Evolutionary conservation across 2,888 invertebrate species (phyloP).

Genomic region (Metopia argyrocephala): DNA sequence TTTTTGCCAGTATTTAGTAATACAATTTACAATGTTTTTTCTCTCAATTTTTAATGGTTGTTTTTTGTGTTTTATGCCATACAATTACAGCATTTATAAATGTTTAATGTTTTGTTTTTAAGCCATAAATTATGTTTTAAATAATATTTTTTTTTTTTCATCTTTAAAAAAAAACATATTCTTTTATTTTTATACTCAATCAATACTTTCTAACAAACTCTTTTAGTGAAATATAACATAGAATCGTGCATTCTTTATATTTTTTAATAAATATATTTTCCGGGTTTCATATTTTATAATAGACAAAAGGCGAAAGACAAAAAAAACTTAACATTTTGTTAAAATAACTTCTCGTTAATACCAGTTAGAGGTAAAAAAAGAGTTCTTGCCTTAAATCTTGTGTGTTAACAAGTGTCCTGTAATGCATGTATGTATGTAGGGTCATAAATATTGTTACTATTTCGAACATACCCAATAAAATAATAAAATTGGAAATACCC

Average conservation of each 20-base stretch:
- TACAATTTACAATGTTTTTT: not conserved
- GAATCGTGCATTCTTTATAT: not conserved
- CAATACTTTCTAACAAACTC: not conserved
- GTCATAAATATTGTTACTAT: too few species aligned
- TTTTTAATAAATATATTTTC: not conserved
- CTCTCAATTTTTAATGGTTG: not conserved
- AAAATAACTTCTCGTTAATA: too few species aligned
- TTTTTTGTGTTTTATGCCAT: not conserved
- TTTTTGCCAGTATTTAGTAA: conserved; percentile 64
- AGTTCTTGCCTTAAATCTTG: conserved; percentile 32
- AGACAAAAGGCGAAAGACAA: too few species aligned
- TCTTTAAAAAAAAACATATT: not conserved
- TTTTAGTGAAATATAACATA: not conserved
- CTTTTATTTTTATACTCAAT: not conserved
- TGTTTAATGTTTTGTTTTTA: conserved; percentile 38
- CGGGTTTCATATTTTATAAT: not conserved
- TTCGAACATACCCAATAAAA: too few species aligned
- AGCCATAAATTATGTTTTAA: conserved; percentile 48
- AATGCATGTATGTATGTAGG: too few species aligned
- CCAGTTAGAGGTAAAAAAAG: too few species aligned
- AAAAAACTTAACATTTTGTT: too few species aligned
- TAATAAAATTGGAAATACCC: too few species aligned
- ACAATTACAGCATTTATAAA: conserved; percentile 53
- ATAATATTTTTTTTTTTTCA: not conserved
- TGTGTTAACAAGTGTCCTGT: not conserved